Conservation (phyloP, 2,113 vertebrate genomes). For the Nerophis lumbriciformis region DNA sequence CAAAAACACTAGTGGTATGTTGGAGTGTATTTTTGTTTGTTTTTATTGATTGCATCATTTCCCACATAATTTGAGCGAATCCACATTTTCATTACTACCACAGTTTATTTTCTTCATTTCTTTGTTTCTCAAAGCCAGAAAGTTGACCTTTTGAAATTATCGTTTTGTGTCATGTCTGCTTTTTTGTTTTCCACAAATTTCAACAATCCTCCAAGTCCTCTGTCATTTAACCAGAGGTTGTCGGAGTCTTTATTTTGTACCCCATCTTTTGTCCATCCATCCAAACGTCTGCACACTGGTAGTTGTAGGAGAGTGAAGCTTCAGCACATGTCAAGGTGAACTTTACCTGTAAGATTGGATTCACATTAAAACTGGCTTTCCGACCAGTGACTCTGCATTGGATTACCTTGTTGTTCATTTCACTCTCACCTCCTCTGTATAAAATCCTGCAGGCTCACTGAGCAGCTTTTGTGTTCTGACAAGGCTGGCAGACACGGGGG, state of each 20-base stretch:
- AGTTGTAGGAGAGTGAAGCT: neutral
- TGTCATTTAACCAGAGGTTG: no score
- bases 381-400: slow-evolving; percentile 8
- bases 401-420: slow-evolving; percentile 4
- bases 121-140: no score
- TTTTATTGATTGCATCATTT: no score
- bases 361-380: neutral
- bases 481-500: slow-evolving; percentile 9
- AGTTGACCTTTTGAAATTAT: no score
- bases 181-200: no score
- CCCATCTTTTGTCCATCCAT: neutral
- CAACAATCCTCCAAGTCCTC: no score
- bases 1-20: no score
- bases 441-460: slow-evolving; percentile 25
- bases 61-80: no score
- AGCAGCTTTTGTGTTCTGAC: slow-evolving; percentile 39
- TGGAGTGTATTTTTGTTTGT: no score
- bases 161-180: no score
- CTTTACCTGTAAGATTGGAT: neutral
- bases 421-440: neutral
- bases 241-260: neutral
- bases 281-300: neutral
- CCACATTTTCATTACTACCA: no score
- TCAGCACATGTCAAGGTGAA: neutral
- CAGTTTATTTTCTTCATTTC: no score